A percentile compares a stretch with the other conserved stretches of the same genome.
phyloP scores from a whole-genome alignment of 2,113 vertebrate genomes.

The Gnathochromis pfefferi region DNA sequence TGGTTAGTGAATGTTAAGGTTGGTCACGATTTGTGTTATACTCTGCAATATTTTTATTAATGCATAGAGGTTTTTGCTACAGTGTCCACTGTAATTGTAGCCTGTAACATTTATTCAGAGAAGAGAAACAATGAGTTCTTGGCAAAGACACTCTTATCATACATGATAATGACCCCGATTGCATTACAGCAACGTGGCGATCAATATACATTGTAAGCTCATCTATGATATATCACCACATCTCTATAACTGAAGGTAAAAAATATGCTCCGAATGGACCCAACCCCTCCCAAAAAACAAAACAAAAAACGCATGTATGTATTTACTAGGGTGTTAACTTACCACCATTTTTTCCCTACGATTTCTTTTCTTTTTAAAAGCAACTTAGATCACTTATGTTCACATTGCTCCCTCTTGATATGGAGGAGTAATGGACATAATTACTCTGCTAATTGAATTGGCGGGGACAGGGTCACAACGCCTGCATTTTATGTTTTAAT shows the following conservation, averaged over 20 bases:
- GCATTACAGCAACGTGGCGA: neutral
- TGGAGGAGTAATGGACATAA: neutral
- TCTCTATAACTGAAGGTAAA: neutral
- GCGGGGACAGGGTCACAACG: accelerated
- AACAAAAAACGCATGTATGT: neutral
- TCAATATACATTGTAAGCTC: neutral
- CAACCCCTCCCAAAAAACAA: neutral
- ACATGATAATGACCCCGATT: neutral
- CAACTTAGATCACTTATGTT: neutral
- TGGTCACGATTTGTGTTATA: neutral
- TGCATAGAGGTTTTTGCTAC: accelerated
- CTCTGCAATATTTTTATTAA: neutral
- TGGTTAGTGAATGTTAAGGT: neutral
- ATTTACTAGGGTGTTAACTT: neutral
- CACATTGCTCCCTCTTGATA: neutral
- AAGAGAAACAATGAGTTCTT: neutral
- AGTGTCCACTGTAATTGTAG: neutral
- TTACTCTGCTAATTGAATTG: neutral
- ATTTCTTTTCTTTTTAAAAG: neutral
- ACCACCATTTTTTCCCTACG: accelerated
- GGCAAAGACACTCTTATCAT: neutral
- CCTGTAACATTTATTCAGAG: neutral
- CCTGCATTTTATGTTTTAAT: neutral
- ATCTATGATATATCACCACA: neutral
- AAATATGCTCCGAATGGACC: neutral